Evolutionary conservation across 2,888 invertebrate genomes (phyloP).

Genomic region (Augochlorella aurata): DNA sequence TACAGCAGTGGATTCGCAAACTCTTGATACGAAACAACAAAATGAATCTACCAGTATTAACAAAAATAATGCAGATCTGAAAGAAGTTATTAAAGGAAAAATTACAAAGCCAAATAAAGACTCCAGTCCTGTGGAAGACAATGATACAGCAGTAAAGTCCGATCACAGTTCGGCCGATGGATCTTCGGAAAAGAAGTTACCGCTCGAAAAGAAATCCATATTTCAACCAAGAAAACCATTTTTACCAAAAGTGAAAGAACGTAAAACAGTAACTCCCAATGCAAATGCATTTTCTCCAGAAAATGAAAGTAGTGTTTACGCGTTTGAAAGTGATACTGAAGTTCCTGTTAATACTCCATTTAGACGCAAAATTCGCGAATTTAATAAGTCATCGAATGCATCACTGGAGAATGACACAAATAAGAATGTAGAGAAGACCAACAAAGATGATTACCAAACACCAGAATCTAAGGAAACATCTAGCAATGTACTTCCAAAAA

Average conservation of each 20-base stretch:
- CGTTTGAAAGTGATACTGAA: slow-evolving; percentile 87
- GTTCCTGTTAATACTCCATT: slow-evolving; percentile 85
- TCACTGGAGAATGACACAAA: slow-evolving; percentile 30
- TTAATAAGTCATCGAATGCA: slow-evolving; percentile 43
- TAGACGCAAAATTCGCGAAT: slow-evolving; percentile 78
- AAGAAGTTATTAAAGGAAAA: slow-evolving; percentile 56
- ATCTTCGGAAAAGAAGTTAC: slow-evolving; percentile 71
- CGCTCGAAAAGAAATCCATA: slow-evolving; percentile 73
- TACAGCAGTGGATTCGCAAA: slow-evolving; percentile 24
- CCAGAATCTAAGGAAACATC: slow-evolving; percentile 25
- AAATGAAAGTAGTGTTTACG: slow-evolving; percentile 88
- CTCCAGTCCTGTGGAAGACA: slow-evolving; percentile 67
- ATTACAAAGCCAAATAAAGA: slow-evolving; percentile 75
- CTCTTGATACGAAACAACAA: slow-evolving; percentile 39
- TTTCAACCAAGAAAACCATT: slow-evolving; percentile 84
- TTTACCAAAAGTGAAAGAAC: slow-evolving; percentile 84
- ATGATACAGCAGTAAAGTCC: slow-evolving; percentile 70
- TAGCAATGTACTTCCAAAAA: slow-evolving; percentile 20
- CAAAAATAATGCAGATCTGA: slow-evolving; percentile 35
- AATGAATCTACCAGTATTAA: slow-evolving; percentile 26
- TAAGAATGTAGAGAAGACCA: slow-evolving; percentile 27
- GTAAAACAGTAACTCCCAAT: slow-evolving; percentile 81
- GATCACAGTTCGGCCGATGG: slow-evolving; percentile 71
- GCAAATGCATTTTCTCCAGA: slow-evolving; percentile 86
- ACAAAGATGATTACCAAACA: slow-evolving; percentile 31